Evolutionary conservation across 2,113 vertebrate species (phyloP), one percentile per base, ranked within the genome.

Genomic region (Pedionomus torquatus): DNA sequence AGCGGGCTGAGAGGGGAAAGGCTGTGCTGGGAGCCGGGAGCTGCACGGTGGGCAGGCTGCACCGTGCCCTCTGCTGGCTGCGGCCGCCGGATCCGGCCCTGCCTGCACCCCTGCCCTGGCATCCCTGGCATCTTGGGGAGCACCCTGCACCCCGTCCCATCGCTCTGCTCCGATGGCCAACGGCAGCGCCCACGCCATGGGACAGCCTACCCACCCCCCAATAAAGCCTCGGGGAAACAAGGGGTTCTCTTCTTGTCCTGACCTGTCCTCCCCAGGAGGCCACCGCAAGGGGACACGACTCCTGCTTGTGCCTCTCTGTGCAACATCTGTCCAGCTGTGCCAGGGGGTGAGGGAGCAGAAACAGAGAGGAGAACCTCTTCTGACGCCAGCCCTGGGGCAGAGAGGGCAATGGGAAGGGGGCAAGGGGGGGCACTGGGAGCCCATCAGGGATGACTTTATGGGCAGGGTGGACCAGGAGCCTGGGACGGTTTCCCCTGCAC

Each of bases 51-150:
- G 23, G 20, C 81, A 57, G 89, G 94, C 90, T 44, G 93, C 64
- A 87, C 91, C 93, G 88, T 93, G 95, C 93, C 96, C 95, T 96
- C 95, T 97, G 95, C 95, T 88, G 95, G 97, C 83, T 84, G 95
- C 26, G 79, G 78, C 48, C 14, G 7, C 63, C 63, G 30, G 43
- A 60, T 31, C 49, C 9, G 48, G 20, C 60, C 60, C 49, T 55
- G n/a, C 33, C 13, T 39, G 46, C 24, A 17, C 6, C 52, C 61
- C 44, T 41, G 58, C 41, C 31, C 41, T 9, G 30, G 23, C n/a
- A n/a, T n/a, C n/a, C n/a, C n/a, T 41, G 41, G 41, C 24, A 39
- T 13, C 26, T n/a, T 7, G 1, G 37, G 1, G 3, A 66, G 19
- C 4, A 35, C 24, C 31, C 37, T 11, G 0, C 6, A 0, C 18